Percentiles rank a stretch among this genome's conserved stretches.
phyloP scores from a whole-genome alignment of 2,888 invertebrate species.

The Chrysolina americana region DNA sequence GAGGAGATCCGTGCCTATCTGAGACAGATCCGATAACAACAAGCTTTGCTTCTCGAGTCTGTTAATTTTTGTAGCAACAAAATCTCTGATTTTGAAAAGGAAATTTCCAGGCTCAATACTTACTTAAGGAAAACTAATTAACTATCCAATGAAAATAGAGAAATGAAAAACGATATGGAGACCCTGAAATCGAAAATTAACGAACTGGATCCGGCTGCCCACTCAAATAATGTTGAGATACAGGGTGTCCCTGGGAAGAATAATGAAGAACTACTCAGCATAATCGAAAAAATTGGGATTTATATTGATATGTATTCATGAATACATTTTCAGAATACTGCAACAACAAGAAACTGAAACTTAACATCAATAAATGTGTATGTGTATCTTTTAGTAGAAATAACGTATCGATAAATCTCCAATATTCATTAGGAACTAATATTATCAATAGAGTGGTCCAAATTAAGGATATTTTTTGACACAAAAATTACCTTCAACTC shows the following conservation, averaged over 20 bases:
- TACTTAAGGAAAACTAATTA: not conserved
- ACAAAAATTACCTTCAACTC: too few relatives aligned
- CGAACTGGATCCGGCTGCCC: not conserved
- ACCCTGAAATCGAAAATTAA: not conserved
- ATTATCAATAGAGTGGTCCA: too few relatives aligned
- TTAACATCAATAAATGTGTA: too few relatives aligned
- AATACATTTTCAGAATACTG: too few relatives aligned
- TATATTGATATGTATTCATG: too few relatives aligned
- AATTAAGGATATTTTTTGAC: too few relatives aligned
- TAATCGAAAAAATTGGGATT: too few relatives aligned
- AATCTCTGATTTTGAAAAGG: not conserved
- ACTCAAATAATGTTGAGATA: not conserved
- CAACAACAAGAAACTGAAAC: too few relatives aligned
- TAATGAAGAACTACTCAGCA: not conserved
- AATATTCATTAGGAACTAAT: too few relatives aligned
- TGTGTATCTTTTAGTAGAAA: too few relatives aligned
- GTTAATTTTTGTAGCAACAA: slow-evolving; percentile 17
- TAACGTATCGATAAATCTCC: too few relatives aligned
- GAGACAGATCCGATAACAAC: slow-evolving; percentile 15
- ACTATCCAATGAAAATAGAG: not conserved
- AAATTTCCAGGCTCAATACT: not conserved
- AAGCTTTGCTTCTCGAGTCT: slow-evolving; percentile 21
- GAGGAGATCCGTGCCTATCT: not conserved
- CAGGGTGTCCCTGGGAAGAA: not conserved
- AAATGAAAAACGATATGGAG: not conserved